Evolutionary conservation across 2,797 vertebrate species (phyloP).

Genomic region (Acanthopagrus latus): DNA sequence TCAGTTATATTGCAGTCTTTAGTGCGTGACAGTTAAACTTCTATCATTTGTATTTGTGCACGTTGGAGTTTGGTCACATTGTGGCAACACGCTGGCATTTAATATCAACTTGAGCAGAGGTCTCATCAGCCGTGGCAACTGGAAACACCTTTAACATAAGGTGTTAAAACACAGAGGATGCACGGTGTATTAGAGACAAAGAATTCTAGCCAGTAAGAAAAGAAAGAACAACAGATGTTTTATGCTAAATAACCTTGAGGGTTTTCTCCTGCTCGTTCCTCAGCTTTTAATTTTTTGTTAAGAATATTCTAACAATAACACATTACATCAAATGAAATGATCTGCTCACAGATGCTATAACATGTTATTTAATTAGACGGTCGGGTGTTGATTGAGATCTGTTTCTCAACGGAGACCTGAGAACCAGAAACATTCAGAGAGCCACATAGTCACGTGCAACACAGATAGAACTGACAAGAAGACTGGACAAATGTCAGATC

Average conservation of each 20-base stretch:
- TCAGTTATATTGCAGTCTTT: neutral
- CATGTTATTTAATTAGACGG: neutral
- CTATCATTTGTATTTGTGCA: neutral
- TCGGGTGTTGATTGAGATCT: neutral
- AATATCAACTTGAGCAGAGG: neutral
- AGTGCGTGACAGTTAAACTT: neutral
- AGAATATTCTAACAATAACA: slow-evolving; percentile 6
- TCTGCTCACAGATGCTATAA: slow-evolving; percentile 3
- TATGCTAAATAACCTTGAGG: neutral
- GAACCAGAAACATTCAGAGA: neutral
- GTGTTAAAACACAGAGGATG: neutral
- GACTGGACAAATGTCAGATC: neutral
- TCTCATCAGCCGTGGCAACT: neutral
- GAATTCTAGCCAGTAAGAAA: neutral
- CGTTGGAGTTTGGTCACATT: neutral
- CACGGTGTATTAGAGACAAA: neutral
- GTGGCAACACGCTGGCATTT: neutral
- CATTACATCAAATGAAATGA: neutral
- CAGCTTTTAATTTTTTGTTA: no score
- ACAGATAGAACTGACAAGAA: neutral
- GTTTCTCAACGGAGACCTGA: neutral
- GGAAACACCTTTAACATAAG: neutral
- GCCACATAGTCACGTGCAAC: neutral
- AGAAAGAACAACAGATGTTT: slow-evolving; percentile 6
- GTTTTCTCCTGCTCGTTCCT: neutral